Conservation (phyloP, 2,888 invertebrate species). For the Chymomyza caudatula region DNA sequence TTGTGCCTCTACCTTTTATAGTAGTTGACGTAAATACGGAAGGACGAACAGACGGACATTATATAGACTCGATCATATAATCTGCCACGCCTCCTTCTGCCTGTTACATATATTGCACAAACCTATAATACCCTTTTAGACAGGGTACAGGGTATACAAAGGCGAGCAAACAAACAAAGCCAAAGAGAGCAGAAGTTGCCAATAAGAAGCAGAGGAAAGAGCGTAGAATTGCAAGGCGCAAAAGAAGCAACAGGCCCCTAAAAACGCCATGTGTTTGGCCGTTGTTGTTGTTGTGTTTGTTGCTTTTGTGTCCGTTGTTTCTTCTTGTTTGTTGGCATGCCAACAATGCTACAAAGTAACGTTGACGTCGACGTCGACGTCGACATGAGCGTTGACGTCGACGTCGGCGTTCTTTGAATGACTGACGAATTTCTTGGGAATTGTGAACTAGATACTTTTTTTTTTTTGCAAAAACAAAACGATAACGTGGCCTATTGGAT, state of each 20-base stretch:
- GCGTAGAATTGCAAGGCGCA: background rate
- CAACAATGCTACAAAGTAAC: background rate
- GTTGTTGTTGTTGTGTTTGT: slow-evolving; percentile 1
- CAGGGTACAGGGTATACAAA: too few relatives aligned
- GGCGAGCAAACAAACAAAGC: background rate
- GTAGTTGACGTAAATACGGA: too few relatives aligned
- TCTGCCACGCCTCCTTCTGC: too few relatives aligned
- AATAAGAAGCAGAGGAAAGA: background rate
- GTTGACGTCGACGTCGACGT: background rate
- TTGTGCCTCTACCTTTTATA: too few relatives aligned
- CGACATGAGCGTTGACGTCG: background rate
- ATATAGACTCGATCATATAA: too few relatives aligned
- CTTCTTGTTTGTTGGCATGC: background rate
- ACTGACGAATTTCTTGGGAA: slow-evolving; percentile 33
- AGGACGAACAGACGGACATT: too few relatives aligned
- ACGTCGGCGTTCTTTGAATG: background rate
- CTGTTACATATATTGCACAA: too few relatives aligned
- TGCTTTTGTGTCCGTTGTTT: slow-evolving; percentile 1
- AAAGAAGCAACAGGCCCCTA: background rate
- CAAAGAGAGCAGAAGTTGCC: background rate
- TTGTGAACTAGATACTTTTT: slow-evolving; percentile 7
- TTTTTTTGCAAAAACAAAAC: slow-evolving; percentile 29
- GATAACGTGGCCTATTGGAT: slow-evolving; percentile 51
- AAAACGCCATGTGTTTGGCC: background rate
- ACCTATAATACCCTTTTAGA: too few relatives aligned